phyloP scores from a whole-genome alignment of 2,797 vertebrate species.

The Rhodeus uyekii region DNA sequence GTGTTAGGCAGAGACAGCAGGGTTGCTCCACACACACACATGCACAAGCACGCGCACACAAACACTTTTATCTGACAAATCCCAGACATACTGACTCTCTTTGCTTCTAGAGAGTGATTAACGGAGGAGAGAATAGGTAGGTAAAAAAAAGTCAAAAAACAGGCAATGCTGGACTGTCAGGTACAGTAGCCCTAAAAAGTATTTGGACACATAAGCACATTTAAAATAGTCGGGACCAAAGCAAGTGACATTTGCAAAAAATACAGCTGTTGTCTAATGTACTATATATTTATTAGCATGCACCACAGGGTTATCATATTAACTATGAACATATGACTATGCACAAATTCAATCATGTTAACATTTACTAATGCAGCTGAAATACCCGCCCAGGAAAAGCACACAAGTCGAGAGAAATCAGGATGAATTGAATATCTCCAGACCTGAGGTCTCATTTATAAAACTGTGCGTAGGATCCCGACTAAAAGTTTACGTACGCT shows the following conservation, averaged over 20 bases:
- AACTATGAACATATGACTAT: too few species aligned
- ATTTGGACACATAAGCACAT: background rate
- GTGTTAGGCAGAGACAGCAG: background rate
- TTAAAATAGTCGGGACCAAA: background rate
- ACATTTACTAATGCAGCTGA: too few species aligned
- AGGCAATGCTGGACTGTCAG: background rate
- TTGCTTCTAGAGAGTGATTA: background rate
- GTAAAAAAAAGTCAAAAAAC: background rate
- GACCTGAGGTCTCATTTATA: too few species aligned
- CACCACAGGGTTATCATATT: too few species aligned
- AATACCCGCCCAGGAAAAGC: too few species aligned
- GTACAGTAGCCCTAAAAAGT: background rate
- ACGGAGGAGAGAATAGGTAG: background rate
- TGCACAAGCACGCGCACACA: background rate
- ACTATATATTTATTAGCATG: too few species aligned
- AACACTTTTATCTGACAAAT: background rate
- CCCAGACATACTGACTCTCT: conserved; percentile 4
- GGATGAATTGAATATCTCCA: too few species aligned
- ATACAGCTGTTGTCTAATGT: too few species aligned
- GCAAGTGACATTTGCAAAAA: background rate
- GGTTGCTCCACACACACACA: background rate
- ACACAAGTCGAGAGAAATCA: too few species aligned
- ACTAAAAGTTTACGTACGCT: too few species aligned
- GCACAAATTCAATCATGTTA: too few species aligned
- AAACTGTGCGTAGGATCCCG: too few species aligned